Evolutionary conservation across 2,113 vertebrate species (phyloP).

Genomic region (Pedetes capensis): DNA sequence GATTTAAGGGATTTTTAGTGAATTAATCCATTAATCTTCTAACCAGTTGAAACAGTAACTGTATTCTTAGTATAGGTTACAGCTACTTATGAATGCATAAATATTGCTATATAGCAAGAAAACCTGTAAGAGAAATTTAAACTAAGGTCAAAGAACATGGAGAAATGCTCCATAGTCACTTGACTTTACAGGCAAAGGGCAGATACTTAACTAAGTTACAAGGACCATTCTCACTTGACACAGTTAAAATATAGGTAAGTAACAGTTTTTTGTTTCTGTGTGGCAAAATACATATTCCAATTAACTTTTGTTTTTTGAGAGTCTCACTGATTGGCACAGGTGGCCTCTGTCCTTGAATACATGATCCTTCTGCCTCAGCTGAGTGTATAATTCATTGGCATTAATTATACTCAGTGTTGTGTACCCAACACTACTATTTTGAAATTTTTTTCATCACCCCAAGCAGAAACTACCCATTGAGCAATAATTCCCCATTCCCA

Average conservation of each 20-base stretch:
- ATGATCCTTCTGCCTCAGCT: background rate
- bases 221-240: background rate
- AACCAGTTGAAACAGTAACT: conserved; percentile 9
- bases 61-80: background rate
- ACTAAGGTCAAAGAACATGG: background rate
- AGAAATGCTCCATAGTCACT: background rate
- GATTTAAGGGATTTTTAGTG: background rate
- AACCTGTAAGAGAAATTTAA: background rate
- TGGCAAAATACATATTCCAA: background rate
- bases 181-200: background rate
- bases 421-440: background rate
- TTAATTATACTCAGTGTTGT: background rate
- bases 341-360: background rate
- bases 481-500: background rate
- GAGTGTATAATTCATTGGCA: background rate
- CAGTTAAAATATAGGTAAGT: conserved; percentile 2
- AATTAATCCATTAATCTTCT: background rate
- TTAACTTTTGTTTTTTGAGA: background rate
- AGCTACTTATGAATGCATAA: background rate
- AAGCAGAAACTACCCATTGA: background rate
- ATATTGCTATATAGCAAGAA: background rate
- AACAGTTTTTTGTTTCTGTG: background rate
- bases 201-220: background rate
- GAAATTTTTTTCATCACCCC: background rate
- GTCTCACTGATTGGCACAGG: background rate